phyloP scores from a whole-genome alignment of 2,113 vertebrate genomes.

The Passer domesticus region DNA sequence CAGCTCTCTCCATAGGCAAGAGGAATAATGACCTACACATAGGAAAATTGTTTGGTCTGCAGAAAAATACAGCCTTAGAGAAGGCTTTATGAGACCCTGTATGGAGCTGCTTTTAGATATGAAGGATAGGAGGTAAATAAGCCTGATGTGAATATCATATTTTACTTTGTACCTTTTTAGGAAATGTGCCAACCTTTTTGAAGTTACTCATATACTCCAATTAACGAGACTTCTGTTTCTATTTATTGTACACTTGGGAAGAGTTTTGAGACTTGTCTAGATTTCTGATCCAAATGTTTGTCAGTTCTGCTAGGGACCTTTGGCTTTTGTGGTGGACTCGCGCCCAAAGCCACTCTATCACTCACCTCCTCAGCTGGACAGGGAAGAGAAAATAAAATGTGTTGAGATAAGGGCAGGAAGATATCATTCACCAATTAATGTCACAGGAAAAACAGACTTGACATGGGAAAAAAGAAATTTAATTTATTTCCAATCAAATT shows the following conservation, averaged over 20 bases:
- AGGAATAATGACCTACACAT: background rate
- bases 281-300: background rate
- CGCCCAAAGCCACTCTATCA: rapidly evolving
- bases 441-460: background rate
- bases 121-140: background rate
- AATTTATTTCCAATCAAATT: background rate
- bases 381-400: background rate
- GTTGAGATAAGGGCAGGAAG: background rate
- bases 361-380: background rate
- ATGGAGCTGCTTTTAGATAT: background rate
- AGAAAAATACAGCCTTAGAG: background rate
- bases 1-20: background rate
- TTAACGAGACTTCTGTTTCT: background rate
- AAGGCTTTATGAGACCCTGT: background rate
- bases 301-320: background rate
- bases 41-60: background rate
- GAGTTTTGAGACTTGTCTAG: background rate
- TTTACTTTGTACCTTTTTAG: background rate
- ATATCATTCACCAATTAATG: background rate
- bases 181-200: background rate
- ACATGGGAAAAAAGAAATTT: background rate
- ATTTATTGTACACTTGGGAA: background rate
- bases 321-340: background rate
- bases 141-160: background rate
- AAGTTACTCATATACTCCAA: background rate